A percentile compares a stretch with the other conserved stretches of the same genome.
Evolutionary conservation across 64 coral and sea anemone species (phyloP).

Genomic region (Montipora foliosa): DNA sequence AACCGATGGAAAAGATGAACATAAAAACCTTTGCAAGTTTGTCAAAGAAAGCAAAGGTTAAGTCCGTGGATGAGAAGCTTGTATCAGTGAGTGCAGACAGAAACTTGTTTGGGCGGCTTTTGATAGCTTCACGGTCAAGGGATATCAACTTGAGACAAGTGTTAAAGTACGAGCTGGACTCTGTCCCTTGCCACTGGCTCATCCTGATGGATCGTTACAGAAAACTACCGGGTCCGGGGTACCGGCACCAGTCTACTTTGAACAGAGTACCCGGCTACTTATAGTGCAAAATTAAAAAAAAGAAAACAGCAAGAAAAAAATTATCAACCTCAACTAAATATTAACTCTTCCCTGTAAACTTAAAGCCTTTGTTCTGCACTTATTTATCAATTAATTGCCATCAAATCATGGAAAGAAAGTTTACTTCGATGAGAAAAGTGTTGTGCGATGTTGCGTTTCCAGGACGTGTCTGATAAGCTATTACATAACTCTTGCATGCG

Average conservation of each 20-base stretch:
- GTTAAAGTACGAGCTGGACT: constrained; percentile 22
- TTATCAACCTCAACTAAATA: no score
- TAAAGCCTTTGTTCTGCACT: no score
- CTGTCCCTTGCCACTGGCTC: constrained; percentile 27
- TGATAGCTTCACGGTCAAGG: constrained; percentile 8
- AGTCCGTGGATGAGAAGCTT: constrained; percentile 22
- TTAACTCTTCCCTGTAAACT: no score
- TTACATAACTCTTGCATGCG: no score
- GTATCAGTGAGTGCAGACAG: constrained; percentile 30
- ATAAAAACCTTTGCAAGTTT: no score
- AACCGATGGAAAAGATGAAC: constrained; percentile 29
- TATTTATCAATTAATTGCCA: no score
- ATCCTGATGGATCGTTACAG: constrained; percentile 47
- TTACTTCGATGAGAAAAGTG: no score
- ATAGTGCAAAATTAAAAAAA: neutral
- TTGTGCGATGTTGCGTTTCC: no score
- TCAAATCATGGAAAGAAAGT: no score
- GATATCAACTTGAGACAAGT: constrained; percentile 56
- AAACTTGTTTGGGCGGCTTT: constrained; percentile 25
- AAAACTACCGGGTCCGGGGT: constrained; percentile 46
- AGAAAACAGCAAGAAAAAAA: neutral
- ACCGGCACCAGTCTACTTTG: neutral
- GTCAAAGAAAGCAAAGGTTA: no score
- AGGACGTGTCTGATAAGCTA: no score
- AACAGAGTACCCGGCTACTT: no score